Evolutionary conservation across 2,888 invertebrate species (phyloP).

Genomic region (Mystacides longicornis): DNA sequence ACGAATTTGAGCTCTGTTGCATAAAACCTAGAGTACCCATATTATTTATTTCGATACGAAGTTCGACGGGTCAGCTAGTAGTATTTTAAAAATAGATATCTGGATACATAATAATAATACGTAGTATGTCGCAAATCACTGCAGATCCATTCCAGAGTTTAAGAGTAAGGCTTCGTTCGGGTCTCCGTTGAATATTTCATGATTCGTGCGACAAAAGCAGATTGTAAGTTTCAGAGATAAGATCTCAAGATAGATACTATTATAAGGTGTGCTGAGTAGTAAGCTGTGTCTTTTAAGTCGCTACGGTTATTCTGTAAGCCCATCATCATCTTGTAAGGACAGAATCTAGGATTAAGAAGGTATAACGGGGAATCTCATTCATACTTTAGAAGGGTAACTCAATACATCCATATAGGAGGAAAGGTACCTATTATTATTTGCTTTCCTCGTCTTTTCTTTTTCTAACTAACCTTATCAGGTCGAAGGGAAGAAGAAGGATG

Average conservation of each 20-base stretch:
- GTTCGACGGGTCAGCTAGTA: too few species aligned
- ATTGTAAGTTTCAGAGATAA: neutral
- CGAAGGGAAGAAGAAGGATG: neutral
- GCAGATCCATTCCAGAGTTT: too few species aligned
- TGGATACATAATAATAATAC: too few species aligned
- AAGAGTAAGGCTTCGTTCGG: too few species aligned
- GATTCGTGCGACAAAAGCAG: neutral
- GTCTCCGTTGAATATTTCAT: too few species aligned
- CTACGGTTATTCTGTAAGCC: conserved; percentile 18
- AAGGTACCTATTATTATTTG: too few species aligned
- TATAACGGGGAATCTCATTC: conserved; percentile 21
- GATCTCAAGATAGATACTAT: conserved; percentile 4
- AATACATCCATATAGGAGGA: neutral
- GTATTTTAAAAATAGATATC: too few species aligned
- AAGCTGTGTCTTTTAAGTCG: conserved; percentile 6
- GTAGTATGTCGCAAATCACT: too few species aligned
- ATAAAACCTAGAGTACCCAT: too few species aligned
- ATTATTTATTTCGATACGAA: too few species aligned
- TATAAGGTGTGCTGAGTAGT: conserved; percentile 8
- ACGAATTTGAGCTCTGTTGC: too few species aligned
- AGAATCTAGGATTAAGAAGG: conserved; percentile 23
- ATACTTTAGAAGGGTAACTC: conserved; percentile 22
- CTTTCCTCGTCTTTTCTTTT: neutral
- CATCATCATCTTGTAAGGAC: conserved; percentile 23
- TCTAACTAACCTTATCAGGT: neutral